Evolutionary conservation across 2,888 invertebrate species (phyloP).

Genomic region (Aricia artaxerxes): DNA sequence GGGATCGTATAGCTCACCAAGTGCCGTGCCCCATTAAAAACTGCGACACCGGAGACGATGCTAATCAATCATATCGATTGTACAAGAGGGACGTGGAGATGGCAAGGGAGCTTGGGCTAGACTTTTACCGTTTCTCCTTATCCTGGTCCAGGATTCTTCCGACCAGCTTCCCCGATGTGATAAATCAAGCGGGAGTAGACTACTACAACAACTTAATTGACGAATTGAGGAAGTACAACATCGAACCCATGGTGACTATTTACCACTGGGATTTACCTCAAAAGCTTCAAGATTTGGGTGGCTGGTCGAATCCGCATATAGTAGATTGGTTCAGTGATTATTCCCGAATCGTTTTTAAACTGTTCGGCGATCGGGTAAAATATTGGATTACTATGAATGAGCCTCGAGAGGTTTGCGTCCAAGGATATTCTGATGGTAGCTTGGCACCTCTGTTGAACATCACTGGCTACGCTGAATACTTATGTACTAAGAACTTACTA

Average conservation of each 20-base stretch:
- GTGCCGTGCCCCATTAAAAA: constrained; percentile 67
- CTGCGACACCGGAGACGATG: constrained; percentile 75
- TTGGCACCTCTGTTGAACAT: constrained; percentile 50
- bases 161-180: constrained; percentile 62
- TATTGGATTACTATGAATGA: constrained; percentile 79
- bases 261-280: constrained; percentile 71
- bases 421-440: constrained; percentile 59
- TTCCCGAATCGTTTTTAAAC: constrained; percentile 53
- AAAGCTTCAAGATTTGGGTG: constrained; percentile 69
- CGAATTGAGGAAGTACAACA: constrained; percentile 71
- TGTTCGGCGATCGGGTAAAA: constrained; percentile 62
- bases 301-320: constrained; percentile 60
- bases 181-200: constrained; percentile 64
- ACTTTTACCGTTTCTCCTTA: constrained; percentile 74
- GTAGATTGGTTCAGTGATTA: constrained; percentile 62
- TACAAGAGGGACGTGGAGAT: constrained; percentile 72
- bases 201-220: constrained; percentile 62
- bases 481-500: constrained; percentile 65
- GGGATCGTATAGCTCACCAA: constrained; percentile 77
- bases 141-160: constrained; percentile 82
- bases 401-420: constrained; percentile 52
- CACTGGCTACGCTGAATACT: constrained; percentile 61
- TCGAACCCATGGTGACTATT: constrained; percentile 77
- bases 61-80: constrained; percentile 78
- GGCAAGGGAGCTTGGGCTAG: constrained; percentile 55